Evolutionary conservation across 2,888 invertebrate species (phyloP).

Genomic region (Agonopterix arenella): DNA sequence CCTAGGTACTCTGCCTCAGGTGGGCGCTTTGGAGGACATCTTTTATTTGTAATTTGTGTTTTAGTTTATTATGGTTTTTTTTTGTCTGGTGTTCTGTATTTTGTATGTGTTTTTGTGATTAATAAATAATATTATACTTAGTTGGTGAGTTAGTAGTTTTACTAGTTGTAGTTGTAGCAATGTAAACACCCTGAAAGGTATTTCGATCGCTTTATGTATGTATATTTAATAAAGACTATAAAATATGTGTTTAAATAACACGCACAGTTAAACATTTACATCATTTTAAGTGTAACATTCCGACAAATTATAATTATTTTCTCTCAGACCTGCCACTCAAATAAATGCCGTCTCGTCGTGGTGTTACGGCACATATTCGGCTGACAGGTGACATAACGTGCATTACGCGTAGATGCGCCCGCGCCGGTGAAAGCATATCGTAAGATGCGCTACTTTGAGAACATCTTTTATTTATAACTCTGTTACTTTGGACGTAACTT

Average conservation of each 20-base stretch:
- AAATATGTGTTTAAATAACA: conserved; percentile 6
- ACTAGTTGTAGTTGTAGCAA: no score
- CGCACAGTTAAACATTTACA: conserved; percentile 6
- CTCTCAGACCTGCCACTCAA: conserved; percentile 12
- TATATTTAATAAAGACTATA: no score
- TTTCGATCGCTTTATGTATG: no score
- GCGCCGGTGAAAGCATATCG: background rate
- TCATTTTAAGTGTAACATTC: conserved; percentile 2
- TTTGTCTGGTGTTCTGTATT: no score
- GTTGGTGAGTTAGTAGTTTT: no score
- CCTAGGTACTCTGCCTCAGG: no score
- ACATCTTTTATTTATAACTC: conserved; percentile 7
- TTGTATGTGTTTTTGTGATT: no score
- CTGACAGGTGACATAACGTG: conserved; percentile 1
- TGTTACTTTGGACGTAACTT: background rate
- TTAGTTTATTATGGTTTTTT: no score
- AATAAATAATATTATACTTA: no score
- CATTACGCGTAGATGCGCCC: conserved; percentile 3
- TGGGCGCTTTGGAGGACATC: no score
- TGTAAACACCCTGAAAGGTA: no score
- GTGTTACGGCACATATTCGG: conserved; percentile 12
- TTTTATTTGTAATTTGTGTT: no score
- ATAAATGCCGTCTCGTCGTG: conserved; percentile 6
- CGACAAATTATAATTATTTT: conserved; percentile 19
- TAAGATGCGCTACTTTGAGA: background rate